Evolutionary conservation across 2,888 invertebrate species (phyloP).

Genomic region (Tolmerus cingulatus): DNA sequence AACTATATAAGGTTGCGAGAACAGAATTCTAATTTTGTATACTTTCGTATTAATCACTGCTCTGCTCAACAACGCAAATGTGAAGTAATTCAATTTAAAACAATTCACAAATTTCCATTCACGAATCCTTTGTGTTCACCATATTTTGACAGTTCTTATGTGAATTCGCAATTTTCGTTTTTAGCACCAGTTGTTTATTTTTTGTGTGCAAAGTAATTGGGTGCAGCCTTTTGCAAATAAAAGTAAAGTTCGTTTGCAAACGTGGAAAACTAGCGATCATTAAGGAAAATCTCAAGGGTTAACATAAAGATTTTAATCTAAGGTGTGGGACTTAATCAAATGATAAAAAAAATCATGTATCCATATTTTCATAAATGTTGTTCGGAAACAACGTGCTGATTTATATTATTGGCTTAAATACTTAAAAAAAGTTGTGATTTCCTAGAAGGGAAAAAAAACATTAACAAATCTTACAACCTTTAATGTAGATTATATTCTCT

Average conservation of each 20-base stretch:
- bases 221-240: neutral
- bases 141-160: neutral
- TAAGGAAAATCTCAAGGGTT: neutral
- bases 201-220: neutral
- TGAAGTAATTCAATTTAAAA: neutral
- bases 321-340: neutral
- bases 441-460: neutral
- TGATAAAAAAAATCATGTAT: neutral
- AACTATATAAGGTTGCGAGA: slow-evolving; percentile 33
- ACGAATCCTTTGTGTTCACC: neutral
- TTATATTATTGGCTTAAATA: neutral
- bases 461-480: neutral
- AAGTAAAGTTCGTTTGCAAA: neutral
- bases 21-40: slow-evolving; percentile 3
- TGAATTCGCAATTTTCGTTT: neutral
- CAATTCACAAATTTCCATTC: neutral
- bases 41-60: neutral
- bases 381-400: neutral
- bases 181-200: neutral
- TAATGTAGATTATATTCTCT: neutral
- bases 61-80: neutral
- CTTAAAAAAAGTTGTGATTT: neutral
- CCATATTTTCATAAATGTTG: neutral
- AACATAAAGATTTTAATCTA: neutral
- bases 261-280: neutral